Percentiles rank a stretch among this genome's conserved stretches.
phyloP scores from a whole-genome alignment of 2,797 vertebrate genomes.

The Galagoides demidoff region DNA sequence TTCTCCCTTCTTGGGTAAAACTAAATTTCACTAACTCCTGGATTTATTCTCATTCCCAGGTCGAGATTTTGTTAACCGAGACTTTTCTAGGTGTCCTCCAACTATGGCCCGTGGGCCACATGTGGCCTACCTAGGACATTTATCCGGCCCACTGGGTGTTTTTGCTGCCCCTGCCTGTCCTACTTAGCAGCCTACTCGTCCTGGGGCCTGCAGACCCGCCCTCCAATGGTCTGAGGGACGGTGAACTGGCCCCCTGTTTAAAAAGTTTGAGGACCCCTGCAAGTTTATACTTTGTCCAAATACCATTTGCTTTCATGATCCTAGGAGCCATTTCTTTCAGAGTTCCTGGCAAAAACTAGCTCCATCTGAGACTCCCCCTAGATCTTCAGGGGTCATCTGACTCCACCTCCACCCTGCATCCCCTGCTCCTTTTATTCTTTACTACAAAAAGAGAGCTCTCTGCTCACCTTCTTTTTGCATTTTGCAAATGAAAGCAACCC shows the following conservation, averaged over 20 bases:
- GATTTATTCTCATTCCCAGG: not conserved
- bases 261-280: too few species aligned
- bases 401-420: not conserved
- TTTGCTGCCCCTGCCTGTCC: too few species aligned
- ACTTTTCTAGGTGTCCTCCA: not conserved
- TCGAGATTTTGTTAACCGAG: not conserved
- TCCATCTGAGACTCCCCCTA: not conserved
- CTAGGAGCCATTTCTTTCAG: not conserved
- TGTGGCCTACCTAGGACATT: too few species aligned
- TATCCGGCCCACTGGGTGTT: too few species aligned
- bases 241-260: too few species aligned
- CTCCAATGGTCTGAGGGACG: too few species aligned
- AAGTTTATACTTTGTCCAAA: not conserved
- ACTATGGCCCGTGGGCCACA: too few species aligned
- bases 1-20: constrained; percentile 36
- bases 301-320: constrained; percentile 47
- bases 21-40: not conserved
- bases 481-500: constrained; percentile 24
- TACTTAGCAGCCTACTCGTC: too few species aligned
- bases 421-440: constrained; percentile 1
- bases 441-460: not conserved
- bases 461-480: constrained; percentile 5
- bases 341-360: not conserved
- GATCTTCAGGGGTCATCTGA: not conserved
- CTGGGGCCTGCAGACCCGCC: too few species aligned